Conservation (phyloP, 2,113 vertebrate species). For the Larimichthys polyactis region DNA sequence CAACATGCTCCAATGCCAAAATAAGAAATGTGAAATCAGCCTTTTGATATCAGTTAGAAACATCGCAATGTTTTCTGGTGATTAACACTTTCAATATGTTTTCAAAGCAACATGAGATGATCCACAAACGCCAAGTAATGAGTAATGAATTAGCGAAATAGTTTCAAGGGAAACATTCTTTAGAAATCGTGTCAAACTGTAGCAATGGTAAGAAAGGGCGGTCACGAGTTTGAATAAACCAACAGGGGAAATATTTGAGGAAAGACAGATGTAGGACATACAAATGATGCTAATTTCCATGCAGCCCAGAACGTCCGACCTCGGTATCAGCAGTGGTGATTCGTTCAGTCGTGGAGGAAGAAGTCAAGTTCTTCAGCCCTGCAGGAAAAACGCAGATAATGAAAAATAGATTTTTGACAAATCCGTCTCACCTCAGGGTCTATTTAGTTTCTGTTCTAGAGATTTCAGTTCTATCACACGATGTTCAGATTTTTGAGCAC, state of each 20-base stretch:
- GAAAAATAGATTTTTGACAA: not conserved
- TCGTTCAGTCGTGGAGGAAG: not conserved
- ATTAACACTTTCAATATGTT: not conserved
- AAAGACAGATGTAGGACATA: not conserved
- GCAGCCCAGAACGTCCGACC: not conserved
- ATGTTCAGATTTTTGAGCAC: not conserved
- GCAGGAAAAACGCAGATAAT: not conserved
- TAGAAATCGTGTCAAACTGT: slow-evolving; percentile 5
- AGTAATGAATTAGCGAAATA: not conserved
- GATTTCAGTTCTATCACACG: not conserved
- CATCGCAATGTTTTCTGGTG: not conserved
- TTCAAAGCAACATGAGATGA: not conserved
- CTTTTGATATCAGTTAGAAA: not conserved
- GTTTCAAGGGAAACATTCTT: not conserved
- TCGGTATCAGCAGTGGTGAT: not conserved
- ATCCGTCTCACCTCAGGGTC: not conserved
- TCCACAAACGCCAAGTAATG: not conserved
- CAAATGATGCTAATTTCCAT: slow-evolving; percentile 5
- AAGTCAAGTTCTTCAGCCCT: not conserved
- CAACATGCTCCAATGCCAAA: not conserved
- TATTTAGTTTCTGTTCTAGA: not conserved
- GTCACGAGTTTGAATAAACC: not conserved
- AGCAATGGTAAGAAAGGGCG: not conserved
- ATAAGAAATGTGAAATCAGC: not conserved
- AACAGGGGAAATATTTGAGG: not conserved